Base-by-base conservation (phyloP, 2,888 invertebrate species). In the Agonum fuliginosum region DNA sequence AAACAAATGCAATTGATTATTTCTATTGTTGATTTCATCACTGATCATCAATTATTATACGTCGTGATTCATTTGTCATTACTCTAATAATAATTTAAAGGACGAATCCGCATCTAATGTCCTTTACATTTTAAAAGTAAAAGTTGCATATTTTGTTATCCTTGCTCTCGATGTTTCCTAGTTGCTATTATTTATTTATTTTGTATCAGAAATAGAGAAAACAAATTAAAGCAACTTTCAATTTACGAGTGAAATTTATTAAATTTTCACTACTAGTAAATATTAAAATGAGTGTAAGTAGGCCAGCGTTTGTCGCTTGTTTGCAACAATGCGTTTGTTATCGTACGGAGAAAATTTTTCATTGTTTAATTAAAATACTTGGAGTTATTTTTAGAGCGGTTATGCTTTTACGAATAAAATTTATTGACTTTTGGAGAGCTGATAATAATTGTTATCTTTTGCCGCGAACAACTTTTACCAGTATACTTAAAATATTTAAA, bases 401-500 rank as follows among this genome's bases (percentile, higher is more conserved):
- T 67, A 41, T 22, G 37, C 19, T 22, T 17, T 24, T 54, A 20
- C 54, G 24, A 37, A 37, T 54, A 20, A 73, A 54, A 73, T 73
- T 54, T 54, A 58, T 73, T 73, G 73, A 73, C 73, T 34, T 54
- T 54, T 51, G 12, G 12, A 72, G 51, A 34, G 27, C 73, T 73
- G 73, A 73, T 73, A 73, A 73, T 62, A 34, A 4, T 58, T 19
- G 30, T 34, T 62, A 34, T 62, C 34, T 30, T 30, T 62, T 27
- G n/a, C 17, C 12, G 34, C 62, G 34, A 34, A 34, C n/a, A n/a
- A n/a, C n/a, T n/a, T n/a, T n/a, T n/a, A n/a, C n/a, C n/a, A n/a
- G n/a, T n/a, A n/a, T n/a, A n/a, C n/a, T n/a, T n/a, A n/a, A n/a
- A n/a, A n/a, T n/a, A n/a, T n/a, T n/a, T n/a, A n/a, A n/a, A n/a